A percentile compares a stretch with the other conserved stretches of the same genome.
Conservation (phyloP, 2,113 vertebrate genomes). For the Melanocharis versteri region DNA sequence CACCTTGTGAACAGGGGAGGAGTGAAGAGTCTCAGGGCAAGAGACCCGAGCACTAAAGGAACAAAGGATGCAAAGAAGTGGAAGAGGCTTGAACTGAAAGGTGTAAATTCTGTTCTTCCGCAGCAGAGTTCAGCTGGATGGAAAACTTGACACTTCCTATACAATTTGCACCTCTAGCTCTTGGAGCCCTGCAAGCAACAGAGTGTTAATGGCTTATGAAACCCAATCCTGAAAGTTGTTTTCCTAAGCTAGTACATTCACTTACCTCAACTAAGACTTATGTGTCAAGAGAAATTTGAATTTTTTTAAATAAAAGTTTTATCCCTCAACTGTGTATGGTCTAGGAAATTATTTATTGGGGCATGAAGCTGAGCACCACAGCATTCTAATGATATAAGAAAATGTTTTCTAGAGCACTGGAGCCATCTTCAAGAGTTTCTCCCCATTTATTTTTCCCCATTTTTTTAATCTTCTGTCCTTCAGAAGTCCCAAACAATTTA, state of each 20-base stretch:
- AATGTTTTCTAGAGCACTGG: neutral
- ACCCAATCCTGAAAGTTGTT: neutral
- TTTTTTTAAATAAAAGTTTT: constrained; percentile 55
- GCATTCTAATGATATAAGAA: neutral
- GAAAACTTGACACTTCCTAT: neutral
- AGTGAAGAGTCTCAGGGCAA: neutral
- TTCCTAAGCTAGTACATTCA: constrained; percentile 38
- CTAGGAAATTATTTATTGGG: neutral
- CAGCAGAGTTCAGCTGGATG: neutral
- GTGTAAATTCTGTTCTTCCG: neutral
- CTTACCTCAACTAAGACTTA: constrained; percentile 51
- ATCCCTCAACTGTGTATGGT: neutral
- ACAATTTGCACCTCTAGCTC: neutral
- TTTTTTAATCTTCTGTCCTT: neutral
- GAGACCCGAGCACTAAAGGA: neutral
- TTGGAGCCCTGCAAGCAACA: neutral
- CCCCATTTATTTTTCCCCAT: neutral
- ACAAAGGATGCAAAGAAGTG: neutral
- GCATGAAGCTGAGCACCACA: neutral
- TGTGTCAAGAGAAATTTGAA: constrained; percentile 5
- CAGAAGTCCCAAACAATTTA: neutral
- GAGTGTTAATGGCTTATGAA: neutral
- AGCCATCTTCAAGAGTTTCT: neutral
- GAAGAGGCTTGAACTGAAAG: neutral
- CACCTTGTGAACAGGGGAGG: neutral